These are phyloP conservation scores for Cichlasoma orientale DNA, from an alignment of 2,797 vertebrate genomes.

Conservation along the genomic window DNA sequence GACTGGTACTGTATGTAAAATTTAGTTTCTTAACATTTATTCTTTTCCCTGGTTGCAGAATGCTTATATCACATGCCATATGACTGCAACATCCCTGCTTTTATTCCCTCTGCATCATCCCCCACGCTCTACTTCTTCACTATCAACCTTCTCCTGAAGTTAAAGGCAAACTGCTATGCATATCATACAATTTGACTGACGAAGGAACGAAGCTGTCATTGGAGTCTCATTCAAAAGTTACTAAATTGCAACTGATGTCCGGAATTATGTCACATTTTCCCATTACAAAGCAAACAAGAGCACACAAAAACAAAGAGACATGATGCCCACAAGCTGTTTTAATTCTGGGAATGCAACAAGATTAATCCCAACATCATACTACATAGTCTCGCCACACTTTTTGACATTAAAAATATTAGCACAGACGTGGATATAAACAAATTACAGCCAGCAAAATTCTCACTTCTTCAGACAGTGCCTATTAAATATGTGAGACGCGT, in stretches of 20 bases:
- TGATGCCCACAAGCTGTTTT: background rate
- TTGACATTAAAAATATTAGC: background rate
- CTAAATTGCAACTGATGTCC: background rate
- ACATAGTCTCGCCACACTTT: background rate
- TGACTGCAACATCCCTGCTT: background rate
- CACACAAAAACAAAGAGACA: fast-evolving
- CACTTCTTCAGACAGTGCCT: no score
- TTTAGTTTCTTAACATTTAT: background rate
- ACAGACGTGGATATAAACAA: background rate
- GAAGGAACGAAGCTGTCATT: background rate
- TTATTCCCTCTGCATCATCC: background rate
- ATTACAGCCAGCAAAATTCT: no score
- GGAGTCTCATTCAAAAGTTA: background rate
- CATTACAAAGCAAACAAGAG: background rate
- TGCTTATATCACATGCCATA: background rate
- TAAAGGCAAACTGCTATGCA: background rate
- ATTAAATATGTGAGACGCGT: no score
- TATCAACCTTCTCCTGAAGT: background rate
- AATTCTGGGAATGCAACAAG: background rate
- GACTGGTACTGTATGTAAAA: background rate
- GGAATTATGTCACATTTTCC: background rate
- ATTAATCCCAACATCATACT: background rate
- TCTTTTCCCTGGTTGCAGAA: background rate
- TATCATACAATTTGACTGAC: background rate
- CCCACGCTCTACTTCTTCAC: background rate